Percentiles rank a stretch among this genome's conserved stretches.
Conservation (phyloP, 1,140 invertebrate species). For the Penaeus japonicus region DNA sequence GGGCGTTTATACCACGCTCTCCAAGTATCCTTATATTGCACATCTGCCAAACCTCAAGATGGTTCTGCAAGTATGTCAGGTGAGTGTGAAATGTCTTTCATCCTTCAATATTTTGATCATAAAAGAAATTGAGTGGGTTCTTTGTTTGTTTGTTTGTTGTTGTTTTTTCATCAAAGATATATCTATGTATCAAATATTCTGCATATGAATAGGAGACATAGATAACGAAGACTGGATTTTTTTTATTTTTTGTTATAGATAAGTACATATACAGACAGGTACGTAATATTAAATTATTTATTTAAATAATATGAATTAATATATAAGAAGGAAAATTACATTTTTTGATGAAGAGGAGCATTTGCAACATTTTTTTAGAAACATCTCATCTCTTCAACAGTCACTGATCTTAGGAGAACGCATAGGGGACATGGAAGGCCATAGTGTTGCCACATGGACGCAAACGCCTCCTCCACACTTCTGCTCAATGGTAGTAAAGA, state of each 20-base stretch:
- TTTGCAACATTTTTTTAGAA: not conserved
- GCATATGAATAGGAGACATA: no score
- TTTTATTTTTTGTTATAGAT: no score
- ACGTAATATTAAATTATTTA: no score
- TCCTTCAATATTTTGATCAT: no score
- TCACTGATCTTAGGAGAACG: conserved; percentile 78
- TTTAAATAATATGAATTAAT: no score
- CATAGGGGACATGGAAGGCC: conserved; percentile 63
- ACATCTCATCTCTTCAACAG: conserved; percentile 64
- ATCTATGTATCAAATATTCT: not conserved
- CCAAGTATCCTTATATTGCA: conserved; percentile 92
- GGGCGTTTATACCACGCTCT: conserved; percentile 93
- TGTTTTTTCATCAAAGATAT: not conserved
- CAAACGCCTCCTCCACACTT: conserved; percentile 92
- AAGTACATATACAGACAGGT: no score
- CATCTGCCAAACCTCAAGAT: conserved; percentile 96
- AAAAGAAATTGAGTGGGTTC: no score
- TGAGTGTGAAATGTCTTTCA: no score
- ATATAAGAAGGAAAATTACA: no score
- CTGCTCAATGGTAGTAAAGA: conserved; percentile 92
- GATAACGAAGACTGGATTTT: no score
- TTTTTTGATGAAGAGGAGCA: no score
- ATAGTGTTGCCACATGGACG: conserved; percentile 77
- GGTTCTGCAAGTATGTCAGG: conserved; percentile 82
- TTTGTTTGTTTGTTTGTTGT: conserved; percentile 60